Conservation (phyloP, 2,797 vertebrate genomes). For the Helostoma temminkii region DNA sequence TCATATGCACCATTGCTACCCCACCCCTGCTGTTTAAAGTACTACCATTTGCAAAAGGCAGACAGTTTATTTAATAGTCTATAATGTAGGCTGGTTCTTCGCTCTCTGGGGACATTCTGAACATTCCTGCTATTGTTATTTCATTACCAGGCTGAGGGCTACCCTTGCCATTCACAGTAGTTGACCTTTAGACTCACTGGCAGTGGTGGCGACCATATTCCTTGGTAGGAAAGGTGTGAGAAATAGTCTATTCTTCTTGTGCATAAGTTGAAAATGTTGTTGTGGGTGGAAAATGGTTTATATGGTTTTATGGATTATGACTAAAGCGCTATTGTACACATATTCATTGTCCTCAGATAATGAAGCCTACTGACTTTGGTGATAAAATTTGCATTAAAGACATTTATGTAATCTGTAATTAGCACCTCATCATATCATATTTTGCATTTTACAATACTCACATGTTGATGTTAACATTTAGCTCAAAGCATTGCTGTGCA, state of each 20-base stretch:
- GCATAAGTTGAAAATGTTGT: constrained; percentile 2
- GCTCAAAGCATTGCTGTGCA: no score
- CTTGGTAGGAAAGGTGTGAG: constrained; percentile 23
- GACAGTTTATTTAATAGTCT: constrained; percentile 51
- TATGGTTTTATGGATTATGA: neutral
- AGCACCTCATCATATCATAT: no score
- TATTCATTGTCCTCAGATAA: no score
- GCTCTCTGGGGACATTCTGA: constrained; percentile 71
- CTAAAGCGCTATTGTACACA: neutral
- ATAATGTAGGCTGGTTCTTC: constrained; percentile 40
- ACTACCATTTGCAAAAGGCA: constrained; percentile 39
- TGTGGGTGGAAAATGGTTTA: neutral
- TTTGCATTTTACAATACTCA: no score
- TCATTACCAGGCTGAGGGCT: constrained; percentile 74
- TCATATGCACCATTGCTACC: constrained; percentile 17
- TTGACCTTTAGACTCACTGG: constrained; percentile 72
- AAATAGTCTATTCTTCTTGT: constrained; percentile 20
- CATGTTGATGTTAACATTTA: no score
- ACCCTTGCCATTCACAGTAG: constrained; percentile 69
- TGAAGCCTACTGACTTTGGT: no score
- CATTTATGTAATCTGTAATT: no score
- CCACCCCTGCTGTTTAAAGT: constrained; percentile 29
- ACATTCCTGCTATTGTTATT: constrained; percentile 83
- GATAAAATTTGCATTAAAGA: no score
- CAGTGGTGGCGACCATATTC: constrained; percentile 44